These are phyloP conservation scores for Gortyna flavago DNA, from an alignment of 2,888 invertebrate species.

Conservation along the genomic window DNA sequence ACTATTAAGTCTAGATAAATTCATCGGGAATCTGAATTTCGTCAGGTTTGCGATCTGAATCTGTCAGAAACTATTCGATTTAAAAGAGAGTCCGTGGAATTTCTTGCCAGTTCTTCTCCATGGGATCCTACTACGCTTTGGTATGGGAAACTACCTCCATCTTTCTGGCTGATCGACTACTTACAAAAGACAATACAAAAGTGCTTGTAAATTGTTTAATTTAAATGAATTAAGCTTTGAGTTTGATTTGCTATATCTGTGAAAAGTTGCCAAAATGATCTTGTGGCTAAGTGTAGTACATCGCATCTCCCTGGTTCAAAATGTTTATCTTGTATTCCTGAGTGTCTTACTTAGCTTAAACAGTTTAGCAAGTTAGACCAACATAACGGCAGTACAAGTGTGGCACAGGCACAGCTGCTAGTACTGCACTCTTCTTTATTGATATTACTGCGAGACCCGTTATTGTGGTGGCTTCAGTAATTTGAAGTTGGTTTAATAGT, in stretches of 20 bases:
- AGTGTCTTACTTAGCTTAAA: neutral
- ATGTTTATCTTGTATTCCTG: neutral
- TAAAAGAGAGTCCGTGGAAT: neutral
- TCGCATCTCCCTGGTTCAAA: neutral
- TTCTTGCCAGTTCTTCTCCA: neutral
- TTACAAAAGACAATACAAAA: neutral
- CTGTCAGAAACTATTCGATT: neutral
- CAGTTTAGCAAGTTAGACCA: neutral
- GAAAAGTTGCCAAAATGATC: neutral
- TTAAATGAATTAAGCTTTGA: neutral
- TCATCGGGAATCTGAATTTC: neutral
- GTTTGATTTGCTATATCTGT: neutral
- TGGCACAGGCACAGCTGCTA: neutral
- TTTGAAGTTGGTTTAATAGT: conserved; percentile 6
- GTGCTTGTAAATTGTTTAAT: neutral
- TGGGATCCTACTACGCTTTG: neutral
- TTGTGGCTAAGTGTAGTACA: neutral
- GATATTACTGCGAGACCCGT: conserved; percentile 45
- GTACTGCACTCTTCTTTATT: conserved; percentile 41
- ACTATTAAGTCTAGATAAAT: neutral
- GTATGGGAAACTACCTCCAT: neutral
- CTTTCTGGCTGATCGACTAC: neutral
- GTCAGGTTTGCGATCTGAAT: neutral
- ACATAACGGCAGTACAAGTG: conserved; percentile 41
- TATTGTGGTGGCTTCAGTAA: conserved; percentile 24